These are phyloP conservation scores for Agrotis exclamationis DNA, from an alignment of 2,888 invertebrate genomes.

Conservation along the genomic window DNA sequence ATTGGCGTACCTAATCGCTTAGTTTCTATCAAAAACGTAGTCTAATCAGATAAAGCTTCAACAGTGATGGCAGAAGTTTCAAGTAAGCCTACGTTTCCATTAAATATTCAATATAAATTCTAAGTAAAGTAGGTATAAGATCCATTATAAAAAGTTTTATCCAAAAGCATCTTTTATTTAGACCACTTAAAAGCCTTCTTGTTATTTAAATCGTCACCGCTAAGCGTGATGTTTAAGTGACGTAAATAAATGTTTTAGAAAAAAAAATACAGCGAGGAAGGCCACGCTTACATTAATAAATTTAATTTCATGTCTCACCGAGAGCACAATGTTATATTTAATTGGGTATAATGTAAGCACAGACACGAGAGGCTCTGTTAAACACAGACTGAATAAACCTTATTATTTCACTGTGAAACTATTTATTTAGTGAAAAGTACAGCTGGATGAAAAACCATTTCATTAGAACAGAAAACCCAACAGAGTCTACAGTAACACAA, in stretches of 20 bases:
- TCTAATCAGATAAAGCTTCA: neutral
- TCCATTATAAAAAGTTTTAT: constrained; percentile 3
- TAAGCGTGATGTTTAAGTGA: constrained; percentile 35
- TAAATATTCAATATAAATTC: constrained; percentile 8
- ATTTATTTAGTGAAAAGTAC: constrained; percentile 27
- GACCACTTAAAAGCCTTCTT: constrained; percentile 52
- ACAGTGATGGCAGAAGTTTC: neutral
- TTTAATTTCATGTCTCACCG: constrained; percentile 32
- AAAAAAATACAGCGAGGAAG: constrained; percentile 42
- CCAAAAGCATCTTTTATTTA: constrained; percentile 22
- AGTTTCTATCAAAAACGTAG: too few species aligned
- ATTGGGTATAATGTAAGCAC: constrained; percentile 24
- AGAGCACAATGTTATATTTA: constrained; percentile 21
- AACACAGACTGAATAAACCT: constrained; percentile 30
- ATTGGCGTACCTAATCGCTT: too few species aligned
- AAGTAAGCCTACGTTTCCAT: neutral
- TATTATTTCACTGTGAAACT: constrained; percentile 19
- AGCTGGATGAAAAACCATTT: constrained; percentile 12
- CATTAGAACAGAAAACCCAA: constrained; percentile 35
- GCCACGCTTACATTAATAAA: constrained; percentile 27
- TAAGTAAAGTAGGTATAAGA: constrained; percentile 7
- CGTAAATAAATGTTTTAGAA: constrained; percentile 31
- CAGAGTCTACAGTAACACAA: neutral
- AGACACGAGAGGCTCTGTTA: constrained; percentile 15
- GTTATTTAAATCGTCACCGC: constrained; percentile 57